phyloP scores from a whole-genome alignment of 2,797 vertebrate species.

The Xiphophorus birchmanni region DNA sequence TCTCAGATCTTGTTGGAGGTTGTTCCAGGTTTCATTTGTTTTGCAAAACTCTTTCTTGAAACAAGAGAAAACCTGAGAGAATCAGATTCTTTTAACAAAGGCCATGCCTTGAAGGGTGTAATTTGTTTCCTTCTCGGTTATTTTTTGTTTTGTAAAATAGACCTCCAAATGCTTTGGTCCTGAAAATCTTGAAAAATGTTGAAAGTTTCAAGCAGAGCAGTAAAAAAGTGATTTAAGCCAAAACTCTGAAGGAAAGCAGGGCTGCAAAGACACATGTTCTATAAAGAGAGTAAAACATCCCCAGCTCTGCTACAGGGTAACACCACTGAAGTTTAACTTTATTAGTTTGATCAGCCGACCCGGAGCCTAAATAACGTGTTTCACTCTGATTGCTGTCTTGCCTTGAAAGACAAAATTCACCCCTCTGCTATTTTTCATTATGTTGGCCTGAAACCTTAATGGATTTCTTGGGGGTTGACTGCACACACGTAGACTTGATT shows the following conservation, averaged over 20 bases:
- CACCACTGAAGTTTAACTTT: neutral
- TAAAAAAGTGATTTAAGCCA: neutral
- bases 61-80: neutral
- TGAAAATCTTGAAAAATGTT: neutral
- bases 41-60: neutral
- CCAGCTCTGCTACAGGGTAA: neutral
- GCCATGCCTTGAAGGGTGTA: neutral
- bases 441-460: neutral
- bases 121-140: too few relatives aligned
- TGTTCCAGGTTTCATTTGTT: neutral
- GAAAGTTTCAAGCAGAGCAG: neutral
- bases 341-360: neutral
- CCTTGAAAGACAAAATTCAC: neutral
- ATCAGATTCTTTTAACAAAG: neutral
- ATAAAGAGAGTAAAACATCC: neutral
- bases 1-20: neutral
- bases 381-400: neutral
- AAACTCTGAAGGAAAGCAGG: neutral
- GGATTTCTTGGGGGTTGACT: neutral
- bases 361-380: neutral
- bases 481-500: neutral
- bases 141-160: too few relatives aligned
- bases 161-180: neutral
- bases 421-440: constrained; percentile 1
- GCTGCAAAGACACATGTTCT: neutral